A percentile compares a stretch with the other conserved stretches of the same genome.
phyloP scores from a whole-genome alignment of 2,113 vertebrate genomes.

The Rhombomys opimus region DNA sequence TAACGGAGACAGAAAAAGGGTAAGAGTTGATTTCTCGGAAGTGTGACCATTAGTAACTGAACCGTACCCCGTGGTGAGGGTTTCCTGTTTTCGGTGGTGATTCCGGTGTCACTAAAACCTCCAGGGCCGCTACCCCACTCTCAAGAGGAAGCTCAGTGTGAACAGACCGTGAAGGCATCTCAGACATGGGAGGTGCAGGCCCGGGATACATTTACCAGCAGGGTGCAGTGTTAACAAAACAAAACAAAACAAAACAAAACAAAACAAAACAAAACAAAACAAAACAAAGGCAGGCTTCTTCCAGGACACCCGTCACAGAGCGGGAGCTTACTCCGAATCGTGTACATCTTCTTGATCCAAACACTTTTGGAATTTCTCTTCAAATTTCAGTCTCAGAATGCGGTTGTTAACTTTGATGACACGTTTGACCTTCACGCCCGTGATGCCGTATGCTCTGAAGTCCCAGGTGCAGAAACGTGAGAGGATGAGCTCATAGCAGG shows the following conservation, averaged over 20 bases:
- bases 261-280: no score
- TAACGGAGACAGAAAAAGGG: slow-evolving; percentile 40
- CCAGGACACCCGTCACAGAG: neutral
- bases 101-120: neutral
- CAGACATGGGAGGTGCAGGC: neutral
- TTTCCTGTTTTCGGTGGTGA: neutral
- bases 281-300: slow-evolving; percentile 17
- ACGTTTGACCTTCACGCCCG: slow-evolving; percentile 88
- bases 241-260: no score
- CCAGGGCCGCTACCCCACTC: neutral
- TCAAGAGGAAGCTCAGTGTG: neutral
- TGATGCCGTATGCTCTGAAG: slow-evolving; percentile 85
- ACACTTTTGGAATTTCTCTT: slow-evolving; percentile 89
- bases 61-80: neutral
- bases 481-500: slow-evolving; percentile 89
- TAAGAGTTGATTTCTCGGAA: slow-evolving; percentile 48
- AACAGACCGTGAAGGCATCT: neutral
- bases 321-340: slow-evolving; percentile 76
- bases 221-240: neutral
- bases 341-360: slow-evolving; percentile 82
- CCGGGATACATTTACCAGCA: slow-evolving; percentile 39
- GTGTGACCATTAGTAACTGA: neutral
- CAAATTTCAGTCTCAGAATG: slow-evolving; percentile 89
- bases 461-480: slow-evolving; percentile 89
- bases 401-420: slow-evolving; percentile 90